Evolutionary conservation across 2,888 invertebrate species (phyloP), one percentile per base, ranked within the genome.

Genomic region (Sialis fuliginosa): DNA sequence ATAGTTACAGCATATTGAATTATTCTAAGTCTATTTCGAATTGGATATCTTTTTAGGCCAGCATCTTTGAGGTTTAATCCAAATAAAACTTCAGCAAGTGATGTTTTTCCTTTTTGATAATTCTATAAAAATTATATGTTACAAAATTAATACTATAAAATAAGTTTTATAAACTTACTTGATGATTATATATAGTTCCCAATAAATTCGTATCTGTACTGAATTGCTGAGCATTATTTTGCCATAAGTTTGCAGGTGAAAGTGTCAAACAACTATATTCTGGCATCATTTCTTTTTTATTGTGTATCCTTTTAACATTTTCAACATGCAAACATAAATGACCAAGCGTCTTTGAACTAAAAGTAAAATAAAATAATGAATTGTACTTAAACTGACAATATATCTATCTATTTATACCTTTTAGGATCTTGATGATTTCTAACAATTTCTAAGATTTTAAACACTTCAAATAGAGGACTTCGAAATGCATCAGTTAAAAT

Each of bases 201-300:
- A 90, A 71, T 52, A 91, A 76, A 59, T 85, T 82, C 8, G 77
- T 72, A 62, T 92, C 91, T 52, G 80, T 71, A 45, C 81, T 76
- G 62, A 88, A 92, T 39, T 77, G 71, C 56, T 84, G 79, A 33
- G 79, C 68, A 62, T 85, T 85, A 60, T 88, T 83, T 54, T 82
- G 80, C 96, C 96, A 96, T 49, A 96, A 73, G 68, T 90, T 92
- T 6, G 91, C 92, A 0, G 95, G 96, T 1, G 95, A 95, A 6
- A 96, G 67, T 37, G 91, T 69, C 31, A 96, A 72, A 63, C 96
- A 96, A 62, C 81, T 86, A 62, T 90, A 95, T 62, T 93, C 87
- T 0, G 96, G 95, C 52, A 96, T 70, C 47, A 87, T 72, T 45
- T 68, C 70, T 35, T 78, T 75, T 49, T 74, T 70, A 52, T 74